These are phyloP conservation scores for Nineta flava DNA, from an alignment of 2,888 invertebrate genomes.

Conservation along the genomic window DNA sequence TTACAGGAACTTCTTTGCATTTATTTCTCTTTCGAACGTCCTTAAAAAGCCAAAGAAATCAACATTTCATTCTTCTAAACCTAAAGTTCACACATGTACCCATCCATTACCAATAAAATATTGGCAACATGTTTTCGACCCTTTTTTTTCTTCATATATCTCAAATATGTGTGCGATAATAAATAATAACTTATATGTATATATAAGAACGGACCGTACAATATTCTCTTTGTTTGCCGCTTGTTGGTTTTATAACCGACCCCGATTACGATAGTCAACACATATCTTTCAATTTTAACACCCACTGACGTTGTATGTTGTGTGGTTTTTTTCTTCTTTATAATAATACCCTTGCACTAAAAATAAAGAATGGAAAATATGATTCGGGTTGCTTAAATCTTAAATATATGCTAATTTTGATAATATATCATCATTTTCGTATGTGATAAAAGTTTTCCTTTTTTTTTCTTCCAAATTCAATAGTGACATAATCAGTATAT, in stretches of 20 bases:
- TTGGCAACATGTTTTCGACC: constrained; percentile 16
- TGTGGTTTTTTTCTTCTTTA: no score
- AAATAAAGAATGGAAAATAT: no score
- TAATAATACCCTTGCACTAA: no score
- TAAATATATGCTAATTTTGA: neutral
- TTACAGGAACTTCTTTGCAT: no score
- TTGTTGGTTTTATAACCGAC: neutral
- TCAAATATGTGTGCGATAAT: constrained; percentile 22
- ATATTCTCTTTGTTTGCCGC: constrained; percentile 8
- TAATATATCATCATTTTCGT: neutral
- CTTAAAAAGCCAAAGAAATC: no score
- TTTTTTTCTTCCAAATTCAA: no score
- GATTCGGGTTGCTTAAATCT: neutral
- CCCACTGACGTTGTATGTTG: no score
- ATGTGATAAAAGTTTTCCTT: no score
- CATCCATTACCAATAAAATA: constrained; percentile 4
- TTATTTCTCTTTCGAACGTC: no score
- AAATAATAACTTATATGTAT: constrained; percentile 21
- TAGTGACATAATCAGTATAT: no score
- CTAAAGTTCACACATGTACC: neutral
- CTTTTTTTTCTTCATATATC: constrained; percentile 6
- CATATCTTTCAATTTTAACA: no score
- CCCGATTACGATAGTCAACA: neutral
- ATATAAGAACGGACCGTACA: no score
- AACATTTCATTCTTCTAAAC: neutral